These are phyloP conservation scores for Arion vulgaris DNA, from an alignment of 1,140 invertebrate species.

Conservation along the genomic window DNA sequence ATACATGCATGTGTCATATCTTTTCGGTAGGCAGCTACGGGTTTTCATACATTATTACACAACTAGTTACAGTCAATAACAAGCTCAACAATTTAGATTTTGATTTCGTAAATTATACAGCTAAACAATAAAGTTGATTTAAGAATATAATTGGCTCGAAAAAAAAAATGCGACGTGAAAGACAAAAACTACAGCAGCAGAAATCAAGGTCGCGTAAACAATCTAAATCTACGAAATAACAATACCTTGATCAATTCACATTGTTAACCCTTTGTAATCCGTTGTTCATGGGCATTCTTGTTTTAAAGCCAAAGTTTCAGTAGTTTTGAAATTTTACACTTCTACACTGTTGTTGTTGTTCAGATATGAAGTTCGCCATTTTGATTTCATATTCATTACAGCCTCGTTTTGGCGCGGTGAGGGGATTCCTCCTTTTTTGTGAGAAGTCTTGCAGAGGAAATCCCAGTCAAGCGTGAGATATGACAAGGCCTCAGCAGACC, in stretches of 20 bases:
- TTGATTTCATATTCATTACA: conserved; percentile 37
- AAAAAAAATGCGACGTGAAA: background rate
- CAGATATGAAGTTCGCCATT: conserved; percentile 39
- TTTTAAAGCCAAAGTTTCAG: background rate
- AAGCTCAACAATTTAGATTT: background rate
- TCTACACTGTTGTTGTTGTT: conserved; percentile 35
- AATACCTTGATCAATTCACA: background rate
- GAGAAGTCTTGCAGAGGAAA: conserved; percentile 1
- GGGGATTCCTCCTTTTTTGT: conserved; percentile 30
- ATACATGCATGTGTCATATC: background rate
- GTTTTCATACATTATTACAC: no score
- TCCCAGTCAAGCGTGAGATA: conserved; percentile 33
- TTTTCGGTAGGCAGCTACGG: background rate
- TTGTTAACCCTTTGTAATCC: background rate
- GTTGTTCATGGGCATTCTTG: background rate
- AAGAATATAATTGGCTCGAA: background rate
- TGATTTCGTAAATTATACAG: background rate
- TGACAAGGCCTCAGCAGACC: background rate
- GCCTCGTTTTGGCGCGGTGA: conserved; percentile 38
- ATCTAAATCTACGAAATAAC: background rate
- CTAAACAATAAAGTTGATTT: background rate
- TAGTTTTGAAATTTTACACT: background rate
- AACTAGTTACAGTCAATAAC: background rate
- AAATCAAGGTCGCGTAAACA: background rate
- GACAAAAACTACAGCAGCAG: background rate